Base-by-base conservation (phyloP, 23 tunicate genomes). In the Trididemnum miniatum region DNA sequence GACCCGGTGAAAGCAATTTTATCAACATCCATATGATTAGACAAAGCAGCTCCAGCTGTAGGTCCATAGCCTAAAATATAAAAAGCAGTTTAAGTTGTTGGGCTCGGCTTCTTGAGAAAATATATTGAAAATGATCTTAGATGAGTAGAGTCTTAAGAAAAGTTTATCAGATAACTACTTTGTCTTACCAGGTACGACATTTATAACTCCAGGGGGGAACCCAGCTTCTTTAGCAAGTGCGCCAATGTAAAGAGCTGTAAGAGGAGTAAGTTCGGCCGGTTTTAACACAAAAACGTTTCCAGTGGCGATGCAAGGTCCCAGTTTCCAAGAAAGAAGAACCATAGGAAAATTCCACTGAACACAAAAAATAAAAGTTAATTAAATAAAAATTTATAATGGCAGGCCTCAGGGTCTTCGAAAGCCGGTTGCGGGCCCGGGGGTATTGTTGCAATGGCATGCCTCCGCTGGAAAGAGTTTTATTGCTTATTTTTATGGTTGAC, bases 1-100 rank as follows among this genome's bases (percentile, higher is more conserved):
- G 98, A 95, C 34, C 98, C 98, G 38, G 98, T 95, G 86, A 95
- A 95, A 20, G 88, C 65, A 3, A 95, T 63, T 77, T 95, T 95
- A 31, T 57, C 73, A 29, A 95, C 87, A 71, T 85, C 95, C 89
- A 83, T 87, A 74, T 92, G 97, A 30, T 49, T 69, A 0, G 97
- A 77, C 33, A 92, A 60, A 20, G 97, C 97, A 24, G 79, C 37
- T 23, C 97, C 97, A 34, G 97, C 97, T 9, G 86, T 79, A 12
- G 38, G 30, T 20, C 97, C 97, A 34, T 33, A 92, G n/a, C 97
- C 97, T 89, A 64, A 54, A 67, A 34, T 20, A 12, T 62, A 9
- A 18, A 49, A 12, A 49, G 57, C 18, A 49, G 15, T 49, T 9
- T 9, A 49, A 9, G 18, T 49, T 49, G 57, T n/a, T n/a, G n/a